Conservation (phyloP, 1,140 invertebrate genomes). For the Medauroidea extradentata region DNA sequence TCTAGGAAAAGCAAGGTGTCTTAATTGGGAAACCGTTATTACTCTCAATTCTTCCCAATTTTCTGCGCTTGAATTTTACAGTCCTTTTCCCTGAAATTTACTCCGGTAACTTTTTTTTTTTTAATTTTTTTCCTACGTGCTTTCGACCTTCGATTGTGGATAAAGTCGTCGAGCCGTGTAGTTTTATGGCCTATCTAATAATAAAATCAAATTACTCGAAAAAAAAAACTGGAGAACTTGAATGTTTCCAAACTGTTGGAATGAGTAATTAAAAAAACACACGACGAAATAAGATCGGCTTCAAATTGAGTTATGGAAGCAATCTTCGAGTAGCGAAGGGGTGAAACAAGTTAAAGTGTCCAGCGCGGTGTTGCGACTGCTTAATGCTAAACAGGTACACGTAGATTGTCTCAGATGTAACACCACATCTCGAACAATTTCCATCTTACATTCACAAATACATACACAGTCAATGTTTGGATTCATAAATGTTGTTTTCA, state of each 20-base stretch:
- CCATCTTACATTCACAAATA: too few relatives aligned
- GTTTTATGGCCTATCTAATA: conserved; percentile 8
- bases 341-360: too few relatives aligned
- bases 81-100: neutral
- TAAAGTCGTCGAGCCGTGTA: neutral
- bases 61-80: neutral
- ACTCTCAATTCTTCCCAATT: too few relatives aligned
- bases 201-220: conserved; percentile 10
- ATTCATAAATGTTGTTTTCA: too few relatives aligned
- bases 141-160: conserved; percentile 6
- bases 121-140: neutral
- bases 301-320: conserved; percentile 10
- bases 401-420: too few relatives aligned
- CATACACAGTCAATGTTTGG: too few relatives aligned
- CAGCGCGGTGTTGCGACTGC: too few relatives aligned
- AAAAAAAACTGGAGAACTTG: neutral
- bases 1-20: too few relatives aligned
- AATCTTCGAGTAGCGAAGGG: conserved; percentile 3
- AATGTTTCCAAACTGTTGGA: conserved; percentile 8
- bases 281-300: conserved; percentile 11
- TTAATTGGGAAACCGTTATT: too few relatives aligned
- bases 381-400: too few relatives aligned
- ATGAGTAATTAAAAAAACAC: conserved; percentile 12
- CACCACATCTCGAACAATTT: too few relatives aligned
- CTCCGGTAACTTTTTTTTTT: conserved; percentile 1